Conservation (phyloP, 2,797 vertebrate genomes). For the Dromococcyx pavoninus region DNA sequence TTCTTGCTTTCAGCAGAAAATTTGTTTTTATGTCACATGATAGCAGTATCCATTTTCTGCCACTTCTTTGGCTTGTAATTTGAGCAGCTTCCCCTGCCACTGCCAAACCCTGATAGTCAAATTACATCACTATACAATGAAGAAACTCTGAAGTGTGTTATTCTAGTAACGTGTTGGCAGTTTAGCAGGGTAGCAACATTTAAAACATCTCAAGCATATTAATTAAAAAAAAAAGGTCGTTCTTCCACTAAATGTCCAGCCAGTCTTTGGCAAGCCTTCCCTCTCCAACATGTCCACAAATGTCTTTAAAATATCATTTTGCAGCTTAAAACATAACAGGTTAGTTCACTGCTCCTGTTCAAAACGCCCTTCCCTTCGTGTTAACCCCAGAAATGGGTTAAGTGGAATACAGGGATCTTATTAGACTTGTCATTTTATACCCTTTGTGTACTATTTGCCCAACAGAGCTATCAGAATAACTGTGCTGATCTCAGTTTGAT, state of each 20-base stretch:
- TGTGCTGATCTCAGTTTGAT: not conserved
- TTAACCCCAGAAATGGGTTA: not conserved
- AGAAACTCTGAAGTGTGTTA: not conserved
- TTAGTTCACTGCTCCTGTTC: not conserved
- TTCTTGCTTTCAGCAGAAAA: constrained; percentile 20
- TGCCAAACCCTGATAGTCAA: not conserved
- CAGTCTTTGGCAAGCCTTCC: not conserved
- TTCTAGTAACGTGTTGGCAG: not conserved
- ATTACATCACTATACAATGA: not conserved
- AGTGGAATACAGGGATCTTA: not conserved
- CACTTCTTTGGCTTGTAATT: not conserved
- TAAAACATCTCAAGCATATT: not conserved
- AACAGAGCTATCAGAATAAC: not conserved
- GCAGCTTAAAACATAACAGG: not conserved
- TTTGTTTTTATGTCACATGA: not conserved
- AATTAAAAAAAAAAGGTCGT: not conserved
- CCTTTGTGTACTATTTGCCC: not conserved
- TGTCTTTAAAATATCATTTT: not conserved
- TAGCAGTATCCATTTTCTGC: not conserved
- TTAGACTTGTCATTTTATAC: not conserved
- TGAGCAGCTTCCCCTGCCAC: not conserved
- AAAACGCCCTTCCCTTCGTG: not conserved
- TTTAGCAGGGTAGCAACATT: not conserved
- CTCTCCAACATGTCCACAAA: not conserved
- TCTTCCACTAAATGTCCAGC: not conserved